Evolutionary conservation across 2,888 invertebrate genomes (phyloP).

Genomic region (Pecten maximus): DNA sequence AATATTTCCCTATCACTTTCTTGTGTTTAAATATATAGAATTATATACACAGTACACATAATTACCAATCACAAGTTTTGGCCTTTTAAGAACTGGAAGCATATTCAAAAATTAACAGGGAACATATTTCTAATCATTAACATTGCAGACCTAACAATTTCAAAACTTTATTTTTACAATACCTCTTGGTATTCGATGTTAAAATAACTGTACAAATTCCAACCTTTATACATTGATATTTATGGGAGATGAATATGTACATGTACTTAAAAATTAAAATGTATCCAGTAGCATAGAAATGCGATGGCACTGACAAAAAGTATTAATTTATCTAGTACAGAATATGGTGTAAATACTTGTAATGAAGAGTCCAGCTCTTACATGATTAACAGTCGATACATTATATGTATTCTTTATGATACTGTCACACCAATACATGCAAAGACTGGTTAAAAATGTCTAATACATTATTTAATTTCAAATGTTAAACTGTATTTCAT

Average conservation of each 20-base stretch:
- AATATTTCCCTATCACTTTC: not conserved
- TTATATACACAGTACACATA: not conserved
- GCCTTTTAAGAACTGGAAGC: not conserved
- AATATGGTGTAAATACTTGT: not conserved
- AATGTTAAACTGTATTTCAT: no score
- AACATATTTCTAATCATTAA: not conserved
- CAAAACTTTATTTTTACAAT: not conserved
- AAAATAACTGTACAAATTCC: not conserved
- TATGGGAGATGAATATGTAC: not conserved
- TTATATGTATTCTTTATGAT: no score
- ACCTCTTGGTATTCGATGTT: no score
- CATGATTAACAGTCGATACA: no score
- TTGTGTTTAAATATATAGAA: not conserved
- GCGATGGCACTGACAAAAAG: not conserved
- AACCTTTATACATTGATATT: not conserved
- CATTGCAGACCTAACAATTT: not conserved
- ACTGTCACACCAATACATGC: no score
- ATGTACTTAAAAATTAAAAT: not conserved
- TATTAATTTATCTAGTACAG: not conserved
- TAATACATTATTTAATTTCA: no score
- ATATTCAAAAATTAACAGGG: no score
- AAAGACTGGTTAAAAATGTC: no score
- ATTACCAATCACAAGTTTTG: not conserved
- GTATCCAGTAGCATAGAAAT: not conserved
- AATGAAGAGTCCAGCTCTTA: not conserved